Conservation (phyloP, 2,888 invertebrate genomes). For the Stegophylla sp. region DNA sequence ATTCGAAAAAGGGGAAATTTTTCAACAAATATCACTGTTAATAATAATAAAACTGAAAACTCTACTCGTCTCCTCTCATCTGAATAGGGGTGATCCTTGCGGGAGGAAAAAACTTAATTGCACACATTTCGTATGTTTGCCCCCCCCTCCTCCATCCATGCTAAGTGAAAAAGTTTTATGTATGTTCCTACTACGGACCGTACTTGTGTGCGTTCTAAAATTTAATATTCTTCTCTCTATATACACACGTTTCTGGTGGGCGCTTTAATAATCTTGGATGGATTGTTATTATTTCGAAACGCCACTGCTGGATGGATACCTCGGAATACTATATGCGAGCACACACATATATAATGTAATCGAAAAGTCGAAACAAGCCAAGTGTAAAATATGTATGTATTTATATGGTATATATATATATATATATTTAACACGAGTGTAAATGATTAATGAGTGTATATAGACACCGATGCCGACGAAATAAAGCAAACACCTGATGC, state of each 20-base stretch:
- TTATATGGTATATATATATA: background rate
- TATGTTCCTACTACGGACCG: too few relatives aligned
- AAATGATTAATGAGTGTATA: slow-evolving; percentile 44
- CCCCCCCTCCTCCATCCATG: too few relatives aligned
- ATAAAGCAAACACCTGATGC: slow-evolving; percentile 48
- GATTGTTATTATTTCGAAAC: slow-evolving; percentile 9
- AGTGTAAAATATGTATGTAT: background rate
- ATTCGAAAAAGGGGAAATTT: too few relatives aligned
- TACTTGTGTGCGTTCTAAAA: background rate
- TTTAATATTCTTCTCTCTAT: background rate
- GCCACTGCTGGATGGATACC: background rate
- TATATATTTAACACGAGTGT: background rate
- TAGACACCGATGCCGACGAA: slow-evolving; percentile 20
- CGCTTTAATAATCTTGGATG: slow-evolving; percentile 23
- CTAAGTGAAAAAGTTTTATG: background rate
- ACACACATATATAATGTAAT: background rate
- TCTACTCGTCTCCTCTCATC: too few relatives aligned
- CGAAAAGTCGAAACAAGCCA: background rate
- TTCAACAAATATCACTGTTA: too few relatives aligned
- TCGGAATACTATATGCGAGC: background rate
- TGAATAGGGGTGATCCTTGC: too few relatives aligned
- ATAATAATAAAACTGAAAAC: too few relatives aligned
- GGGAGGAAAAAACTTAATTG: too few relatives aligned
- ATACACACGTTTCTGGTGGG: too few relatives aligned
- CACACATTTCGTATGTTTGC: background rate